Evolutionary conservation across 2,113 vertebrate genomes (phyloP).

Genomic region (Cyanoderma ruficeps): DNA sequence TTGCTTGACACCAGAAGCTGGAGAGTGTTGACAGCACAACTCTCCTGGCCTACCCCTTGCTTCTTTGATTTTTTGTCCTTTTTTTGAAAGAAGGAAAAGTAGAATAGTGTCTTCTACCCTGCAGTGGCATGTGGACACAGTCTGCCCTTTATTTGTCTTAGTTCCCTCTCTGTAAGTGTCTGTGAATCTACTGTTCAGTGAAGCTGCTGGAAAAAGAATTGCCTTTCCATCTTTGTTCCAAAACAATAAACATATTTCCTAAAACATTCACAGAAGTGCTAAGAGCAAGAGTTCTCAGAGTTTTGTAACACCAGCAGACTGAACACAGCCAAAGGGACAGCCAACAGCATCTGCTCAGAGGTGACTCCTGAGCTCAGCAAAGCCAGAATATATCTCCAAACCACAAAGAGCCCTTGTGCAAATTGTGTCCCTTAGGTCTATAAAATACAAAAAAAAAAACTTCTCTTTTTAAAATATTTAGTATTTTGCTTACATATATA

Average conservation of each 20-base stretch:
- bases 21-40: not conserved
- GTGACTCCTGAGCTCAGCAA: not conserved
- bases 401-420: not conserved
- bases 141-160: not conserved
- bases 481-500: not conserved
- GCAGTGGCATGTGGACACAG: accelerated
- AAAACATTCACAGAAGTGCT: not conserved
- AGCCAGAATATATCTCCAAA: not conserved
- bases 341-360: not conserved
- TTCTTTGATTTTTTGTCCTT: not conserved
- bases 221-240: not conserved
- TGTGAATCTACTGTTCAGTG: not conserved
- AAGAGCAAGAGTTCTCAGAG: not conserved
- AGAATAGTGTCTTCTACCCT: not conserved
- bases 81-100: not conserved
- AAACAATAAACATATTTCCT: not conserved
- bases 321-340: not conserved
- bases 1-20: not conserved
- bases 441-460: not conserved
- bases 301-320: not conserved
- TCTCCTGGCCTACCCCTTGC: not conserved
- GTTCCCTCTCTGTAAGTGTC: not conserved
- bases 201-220: not conserved
- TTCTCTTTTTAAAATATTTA: not conserved
- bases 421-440: not conserved